Conservation (phyloP, 2,113 vertebrate genomes). For the Oophaga pumilio region DNA sequence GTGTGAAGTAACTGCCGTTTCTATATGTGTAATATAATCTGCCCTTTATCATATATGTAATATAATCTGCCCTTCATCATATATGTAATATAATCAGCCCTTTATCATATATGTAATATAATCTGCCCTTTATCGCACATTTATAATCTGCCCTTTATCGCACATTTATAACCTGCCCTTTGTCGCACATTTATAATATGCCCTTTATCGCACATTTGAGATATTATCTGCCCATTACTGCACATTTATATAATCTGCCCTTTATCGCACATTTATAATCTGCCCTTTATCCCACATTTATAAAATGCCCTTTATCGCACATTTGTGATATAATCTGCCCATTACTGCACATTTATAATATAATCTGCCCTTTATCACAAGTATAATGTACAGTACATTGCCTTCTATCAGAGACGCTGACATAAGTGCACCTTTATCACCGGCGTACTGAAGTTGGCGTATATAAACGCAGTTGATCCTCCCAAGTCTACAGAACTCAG, state of each 20-base stretch:
- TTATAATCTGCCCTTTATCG: not conserved
- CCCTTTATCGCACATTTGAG: not conserved
- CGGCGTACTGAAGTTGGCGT: conserved; percentile 87
- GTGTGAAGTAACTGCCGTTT: not conserved
- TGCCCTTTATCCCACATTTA: not conserved
- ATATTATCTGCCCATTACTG: not conserved
- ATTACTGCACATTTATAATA: not conserved
- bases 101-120: not conserved
- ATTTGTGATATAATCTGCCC: not conserved
- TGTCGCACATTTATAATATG: not conserved
- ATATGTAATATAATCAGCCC: not conserved
- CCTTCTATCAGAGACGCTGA: not conserved
- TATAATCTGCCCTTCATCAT: not conserved
- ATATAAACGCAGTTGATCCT: conserved; percentile 89
- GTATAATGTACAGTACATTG: not conserved
- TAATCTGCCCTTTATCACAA: not conserved
- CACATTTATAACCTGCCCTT: no score
- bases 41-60: not conserved
- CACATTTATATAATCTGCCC: not conserved
- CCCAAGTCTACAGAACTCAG: conserved; percentile 88
- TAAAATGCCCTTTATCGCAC: not conserved
- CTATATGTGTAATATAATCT: not conserved
- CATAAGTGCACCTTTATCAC: conserved; percentile 82
- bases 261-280: not conserved
- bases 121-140: not conserved